Conservation (phyloP, 2,797 vertebrate genomes). For the Notolepis coatsorum region DNA sequence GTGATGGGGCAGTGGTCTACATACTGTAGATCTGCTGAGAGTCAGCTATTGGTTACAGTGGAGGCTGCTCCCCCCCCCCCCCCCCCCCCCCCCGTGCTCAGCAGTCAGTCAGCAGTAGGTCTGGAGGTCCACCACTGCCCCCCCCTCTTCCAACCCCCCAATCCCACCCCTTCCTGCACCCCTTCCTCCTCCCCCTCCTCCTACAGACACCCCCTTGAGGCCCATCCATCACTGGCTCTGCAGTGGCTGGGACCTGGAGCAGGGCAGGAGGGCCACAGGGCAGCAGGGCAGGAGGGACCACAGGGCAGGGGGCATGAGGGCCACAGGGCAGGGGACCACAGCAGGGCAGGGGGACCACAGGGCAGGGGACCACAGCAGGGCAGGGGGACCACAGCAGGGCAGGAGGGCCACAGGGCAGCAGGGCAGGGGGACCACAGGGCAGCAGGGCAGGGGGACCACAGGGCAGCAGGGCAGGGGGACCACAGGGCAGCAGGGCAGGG, state of each 20-base stretch:
- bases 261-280: conserved; percentile 30
- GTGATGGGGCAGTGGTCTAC: background rate
- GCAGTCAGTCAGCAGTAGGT: conserved; percentile 33
- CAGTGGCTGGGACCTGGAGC: conserved; percentile 49
- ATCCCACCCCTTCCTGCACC: no score
- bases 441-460: no score
- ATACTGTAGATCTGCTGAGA: no score
- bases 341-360: background rate
- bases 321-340: background rate
- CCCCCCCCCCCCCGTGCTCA: conserved; percentile 1
- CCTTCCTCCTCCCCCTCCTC: no score
- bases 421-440: background rate
- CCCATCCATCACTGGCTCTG: conserved; percentile 68
- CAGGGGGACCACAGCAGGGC: background rate
- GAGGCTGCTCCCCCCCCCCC: conserved; percentile 20
- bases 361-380: background rate
- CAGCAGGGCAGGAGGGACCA: conserved; percentile 6
- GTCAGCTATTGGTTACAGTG: conserved; percentile 39
- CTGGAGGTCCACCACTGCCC: conserved; percentile 32
- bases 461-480: no score
- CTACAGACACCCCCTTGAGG: conserved; percentile 61
- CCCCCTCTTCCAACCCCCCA: no score
- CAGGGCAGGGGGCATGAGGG: background rate
- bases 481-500: no score
- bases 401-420: background rate